These are phyloP conservation scores for Gila orcuttii DNA, from an alignment of 2,113 vertebrate genomes.

Conservation along the genomic window DNA sequence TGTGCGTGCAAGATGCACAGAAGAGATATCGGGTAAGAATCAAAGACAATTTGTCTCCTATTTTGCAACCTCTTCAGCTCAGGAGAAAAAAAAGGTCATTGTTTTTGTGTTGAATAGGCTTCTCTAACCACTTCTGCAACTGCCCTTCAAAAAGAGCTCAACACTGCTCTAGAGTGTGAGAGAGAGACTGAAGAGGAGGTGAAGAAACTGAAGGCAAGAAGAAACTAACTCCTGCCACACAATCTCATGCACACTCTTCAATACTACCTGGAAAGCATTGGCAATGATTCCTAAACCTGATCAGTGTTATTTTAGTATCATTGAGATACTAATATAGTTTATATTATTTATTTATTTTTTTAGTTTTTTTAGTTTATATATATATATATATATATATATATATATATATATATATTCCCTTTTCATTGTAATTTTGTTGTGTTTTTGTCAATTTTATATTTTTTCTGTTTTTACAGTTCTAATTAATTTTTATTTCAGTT, in stretches of 20 bases:
- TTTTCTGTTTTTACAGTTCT: too few species aligned
- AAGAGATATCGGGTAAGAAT: constrained; percentile 82
- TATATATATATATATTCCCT: too few species aligned
- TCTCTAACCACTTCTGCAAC: constrained; percentile 75
- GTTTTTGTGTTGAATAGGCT: constrained; percentile 61
- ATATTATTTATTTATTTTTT: too few species aligned
- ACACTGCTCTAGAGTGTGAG: constrained; percentile 77
- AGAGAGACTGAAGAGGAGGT: constrained; percentile 80
- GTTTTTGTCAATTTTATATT: too few species aligned
- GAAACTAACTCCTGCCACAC: not conserved
- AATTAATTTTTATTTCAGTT: too few species aligned
- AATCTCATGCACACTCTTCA: not conserved
- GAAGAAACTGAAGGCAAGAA: constrained; percentile 82
- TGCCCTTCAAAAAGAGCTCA: constrained; percentile 75
- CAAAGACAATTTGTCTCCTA: not conserved
- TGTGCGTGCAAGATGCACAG: constrained; percentile 84
- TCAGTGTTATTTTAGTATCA: too few species aligned
- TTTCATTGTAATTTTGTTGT: too few species aligned
- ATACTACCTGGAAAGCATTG: not conserved
- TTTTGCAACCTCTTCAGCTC: not conserved
- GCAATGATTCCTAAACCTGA: not conserved
- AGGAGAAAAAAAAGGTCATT: not conserved
- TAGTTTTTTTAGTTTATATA: too few species aligned
- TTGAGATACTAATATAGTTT: too few species aligned
- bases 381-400: too few species aligned